phyloP scores from a whole-genome alignment of 2,888 invertebrate genomes.

The Pollenia angustigena region DNA sequence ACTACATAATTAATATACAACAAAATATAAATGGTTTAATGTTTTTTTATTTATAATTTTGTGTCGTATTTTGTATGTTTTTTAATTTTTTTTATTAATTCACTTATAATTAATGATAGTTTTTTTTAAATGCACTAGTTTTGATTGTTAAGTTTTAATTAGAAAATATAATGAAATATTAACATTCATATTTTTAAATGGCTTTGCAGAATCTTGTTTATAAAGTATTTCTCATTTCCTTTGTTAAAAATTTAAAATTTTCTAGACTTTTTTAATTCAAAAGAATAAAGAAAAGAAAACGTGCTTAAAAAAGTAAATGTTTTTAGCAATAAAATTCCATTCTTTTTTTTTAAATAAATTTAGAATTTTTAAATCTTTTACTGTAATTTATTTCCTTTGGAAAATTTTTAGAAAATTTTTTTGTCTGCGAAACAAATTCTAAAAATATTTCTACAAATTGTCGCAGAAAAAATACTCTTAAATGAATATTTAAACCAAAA shows the following conservation, averaged over 20 bases:
- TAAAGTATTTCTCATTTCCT: not conserved
- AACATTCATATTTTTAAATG: not conserved
- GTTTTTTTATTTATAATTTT: conserved; percentile 24
- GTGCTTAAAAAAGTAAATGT: too few species aligned
- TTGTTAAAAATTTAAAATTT: not conserved
- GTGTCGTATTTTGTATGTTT: not conserved
- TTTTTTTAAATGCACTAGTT: conserved; percentile 10
- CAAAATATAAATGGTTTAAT: conserved; percentile 18
- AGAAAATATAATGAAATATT: not conserved
- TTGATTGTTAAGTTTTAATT: not conserved
- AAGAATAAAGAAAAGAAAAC: too few species aligned
- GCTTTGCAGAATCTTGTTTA: conserved; percentile 1
- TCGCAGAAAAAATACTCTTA: too few species aligned
- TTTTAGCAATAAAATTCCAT: too few species aligned
- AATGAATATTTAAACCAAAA: too few species aligned
- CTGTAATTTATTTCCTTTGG: too few species aligned
- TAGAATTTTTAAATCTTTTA: too few species aligned
- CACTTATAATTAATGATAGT: conserved; percentile 58
- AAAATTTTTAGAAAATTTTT: too few species aligned
- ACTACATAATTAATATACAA: conserved; percentile 36
- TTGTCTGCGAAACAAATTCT: too few species aligned
- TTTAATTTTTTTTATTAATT: conserved; percentile 11
- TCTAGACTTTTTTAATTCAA: too few species aligned
- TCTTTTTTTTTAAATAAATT: too few species aligned
- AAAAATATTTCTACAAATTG: too few species aligned